Base-by-base conservation (phyloP, 2,797 vertebrate genomes). In the Takifugu ocellatus region DNA sequence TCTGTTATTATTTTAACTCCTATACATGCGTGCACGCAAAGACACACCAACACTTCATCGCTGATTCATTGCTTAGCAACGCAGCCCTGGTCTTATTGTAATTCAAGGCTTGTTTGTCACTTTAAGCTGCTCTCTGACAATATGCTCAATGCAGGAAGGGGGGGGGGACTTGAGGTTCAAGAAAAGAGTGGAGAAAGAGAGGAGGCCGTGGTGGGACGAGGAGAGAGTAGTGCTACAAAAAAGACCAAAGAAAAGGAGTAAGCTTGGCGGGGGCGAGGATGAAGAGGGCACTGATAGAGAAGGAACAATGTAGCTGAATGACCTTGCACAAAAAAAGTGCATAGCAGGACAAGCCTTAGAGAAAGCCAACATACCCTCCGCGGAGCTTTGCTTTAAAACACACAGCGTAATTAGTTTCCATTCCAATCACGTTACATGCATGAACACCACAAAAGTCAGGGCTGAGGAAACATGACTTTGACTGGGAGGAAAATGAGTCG, bases 41-140 rank as follows among this genome's bases (percentile, higher is more conserved):
- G 31, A 49, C 11, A 54, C 46, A 39, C 14, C 11, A 15, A 43
- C 33, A 63, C 48, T 64, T 58, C 46, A 57, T 80, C 82, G 66
- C 82, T 86, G 87, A 89, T 74, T 81, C 82, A 92, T 92, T 70
- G 79, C 92, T 91, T 91, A 94, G 94, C 93, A 95, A 95, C 94
- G 44, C 86, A 88, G 78, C 85, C 77, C 56, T 77, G 86, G 86
- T 89, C 88, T 88, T 88, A 90, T 92, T 93, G 92, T 92, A 91
- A 94, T 93, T 90, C 91, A 89, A 78, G 77, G 88, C 90, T 93
- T 94, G 92, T 93, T 93, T 93, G 89, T 91, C 89, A 90, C 91
- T 91, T 93, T 93, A 90, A 92, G 89, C 90, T 87, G 84, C 71
- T 76, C 90, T 92, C 90, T 78, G 90, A 94, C 93, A 89, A 91